Evolutionary conservation across 1,140 invertebrate genomes (phyloP).

Genomic region (Drosophila repleta): DNA sequence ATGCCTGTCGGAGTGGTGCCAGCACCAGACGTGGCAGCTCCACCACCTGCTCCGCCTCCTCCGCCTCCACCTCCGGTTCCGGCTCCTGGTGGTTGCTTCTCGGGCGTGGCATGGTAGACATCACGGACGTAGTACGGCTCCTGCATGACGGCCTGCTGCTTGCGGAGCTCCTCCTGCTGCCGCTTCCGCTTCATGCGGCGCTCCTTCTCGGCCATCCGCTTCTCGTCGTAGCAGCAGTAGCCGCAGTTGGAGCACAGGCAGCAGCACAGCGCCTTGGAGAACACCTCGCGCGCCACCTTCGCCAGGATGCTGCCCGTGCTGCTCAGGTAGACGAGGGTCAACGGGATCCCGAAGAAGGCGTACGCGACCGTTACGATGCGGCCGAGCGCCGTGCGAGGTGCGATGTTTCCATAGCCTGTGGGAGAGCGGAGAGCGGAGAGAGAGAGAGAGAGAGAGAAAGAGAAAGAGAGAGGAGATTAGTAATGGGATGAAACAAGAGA

Average conservation of each 20-base stretch:
- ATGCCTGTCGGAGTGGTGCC: slow-evolving; percentile 12
- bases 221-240: slow-evolving; percentile 93
- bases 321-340: slow-evolving; percentile 94
- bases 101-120: slow-evolving; percentile 86
- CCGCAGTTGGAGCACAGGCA: slow-evolving; percentile 93
- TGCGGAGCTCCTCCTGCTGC: slow-evolving; percentile 89
- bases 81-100: slow-evolving; percentile 84
- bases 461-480: slow-evolving; percentile 21
- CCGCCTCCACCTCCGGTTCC: slow-evolving; percentile 41
- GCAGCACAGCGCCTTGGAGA: slow-evolving; percentile 91
- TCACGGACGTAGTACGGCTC: slow-evolving; percentile 91
- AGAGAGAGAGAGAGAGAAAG: too few species aligned
- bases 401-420: slow-evolving; percentile 95
- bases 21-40: not conserved
- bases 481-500: slow-evolving; percentile 44
- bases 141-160: slow-evolving; percentile 88
- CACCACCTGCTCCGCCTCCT: not conserved
- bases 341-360: slow-evolving; percentile 94
- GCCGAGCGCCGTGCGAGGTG: slow-evolving; percentile 91
- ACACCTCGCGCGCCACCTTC: slow-evolving; percentile 93
- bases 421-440: too few species aligned
- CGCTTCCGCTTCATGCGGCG: slow-evolving; percentile 90
- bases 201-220: slow-evolving; percentile 91
- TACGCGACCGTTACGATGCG: slow-evolving; percentile 95
- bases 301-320: slow-evolving; percentile 93